Conservation (phyloP, 2,113 vertebrate genomes). For the Symphodus melops region DNA sequence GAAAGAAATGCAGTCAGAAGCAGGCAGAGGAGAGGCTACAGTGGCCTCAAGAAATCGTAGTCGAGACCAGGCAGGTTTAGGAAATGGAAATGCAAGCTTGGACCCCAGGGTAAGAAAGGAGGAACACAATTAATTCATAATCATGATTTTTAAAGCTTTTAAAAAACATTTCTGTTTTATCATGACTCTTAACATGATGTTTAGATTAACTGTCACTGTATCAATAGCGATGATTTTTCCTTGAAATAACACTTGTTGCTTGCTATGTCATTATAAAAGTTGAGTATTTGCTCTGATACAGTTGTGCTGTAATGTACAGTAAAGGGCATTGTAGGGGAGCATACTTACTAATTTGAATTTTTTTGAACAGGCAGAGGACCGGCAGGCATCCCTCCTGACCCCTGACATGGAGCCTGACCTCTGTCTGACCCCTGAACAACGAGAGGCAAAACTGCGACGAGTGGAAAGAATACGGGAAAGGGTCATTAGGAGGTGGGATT, state of each 20-base stretch:
- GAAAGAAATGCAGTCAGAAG: constrained; percentile 37
- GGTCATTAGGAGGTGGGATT: constrained; percentile 77
- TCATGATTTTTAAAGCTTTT: too few relatives aligned
- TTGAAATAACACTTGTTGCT: too few relatives aligned
- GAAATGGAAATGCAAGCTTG: constrained; percentile 12
- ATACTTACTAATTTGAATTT: constrained; percentile 14
- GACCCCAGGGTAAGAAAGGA: constrained; percentile 49
- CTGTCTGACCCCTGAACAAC: constrained; percentile 73
- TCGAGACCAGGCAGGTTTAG: constrained; percentile 20
- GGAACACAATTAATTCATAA: background rate
- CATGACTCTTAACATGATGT: too few relatives aligned
- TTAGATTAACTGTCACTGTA: too few relatives aligned
- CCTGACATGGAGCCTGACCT: constrained; percentile 52
- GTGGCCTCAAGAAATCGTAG: constrained; percentile 25
- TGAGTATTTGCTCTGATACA: background rate
- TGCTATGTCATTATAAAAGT: background rate
- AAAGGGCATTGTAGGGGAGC: background rate
- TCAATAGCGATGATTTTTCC: too few relatives aligned
- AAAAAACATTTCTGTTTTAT: too few relatives aligned
- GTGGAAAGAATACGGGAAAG: constrained; percentile 79
- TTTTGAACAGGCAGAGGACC: constrained; percentile 59
- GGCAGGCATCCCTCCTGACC: constrained; percentile 38
- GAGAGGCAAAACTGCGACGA: constrained; percentile 78
- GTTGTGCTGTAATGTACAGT: background rate
- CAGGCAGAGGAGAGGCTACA: constrained; percentile 7